Evolutionary conservation across 2,888 invertebrate genomes (phyloP), one percentile per base, ranked within the genome.

Genomic region (Anoncus sp.): DNA sequence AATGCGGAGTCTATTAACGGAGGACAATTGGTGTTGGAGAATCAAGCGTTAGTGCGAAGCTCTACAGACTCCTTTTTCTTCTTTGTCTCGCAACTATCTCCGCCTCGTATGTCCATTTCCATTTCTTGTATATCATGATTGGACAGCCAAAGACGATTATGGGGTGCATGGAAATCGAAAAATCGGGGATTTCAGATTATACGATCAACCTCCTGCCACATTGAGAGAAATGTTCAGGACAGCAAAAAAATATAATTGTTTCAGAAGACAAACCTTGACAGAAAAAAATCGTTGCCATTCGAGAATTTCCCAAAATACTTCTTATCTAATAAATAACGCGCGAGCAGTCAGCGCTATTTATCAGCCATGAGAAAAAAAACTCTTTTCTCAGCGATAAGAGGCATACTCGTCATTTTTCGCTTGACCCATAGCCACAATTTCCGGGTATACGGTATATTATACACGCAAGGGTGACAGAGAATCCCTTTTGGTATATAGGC

Each of bases 71-170:
- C 60, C 38, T 55, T 16, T 66, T 66, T 71, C 59, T 65, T 69
- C 59, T 60, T 57, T 67, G 31, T 14, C 43, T 45, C 20, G 27
- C 47, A 59, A 31, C 43, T 70, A 67, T 69, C 79, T 49, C 80
- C 72, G 72, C 85, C 87, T 87, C 88, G 85, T 88, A 38, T 24
- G 10, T 88, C 88, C 87, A 87, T 24, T 18, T 88, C 88, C 87
- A 87, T 88, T 87, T 88, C 86, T 84, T 86, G 87, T 87, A 86
- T 82, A 86, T 85, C 85, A 87, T 89, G 90, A 90, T 90, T 89
- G 90, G 87, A 10, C 14, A 14, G 55, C 88, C 85, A 82, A 84
- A 87, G 89, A 90, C 86, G 85, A 89, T 88, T 89, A 90, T 86
- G 86, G 89, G 88, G 86, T 87, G 87, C 87, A 86, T 86, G 85